A percentile compares a stretch with the other conserved stretches of the same genome.
phyloP scores from a whole-genome alignment of 2,888 invertebrate genomes.

The Lepas anatifera region DNA sequence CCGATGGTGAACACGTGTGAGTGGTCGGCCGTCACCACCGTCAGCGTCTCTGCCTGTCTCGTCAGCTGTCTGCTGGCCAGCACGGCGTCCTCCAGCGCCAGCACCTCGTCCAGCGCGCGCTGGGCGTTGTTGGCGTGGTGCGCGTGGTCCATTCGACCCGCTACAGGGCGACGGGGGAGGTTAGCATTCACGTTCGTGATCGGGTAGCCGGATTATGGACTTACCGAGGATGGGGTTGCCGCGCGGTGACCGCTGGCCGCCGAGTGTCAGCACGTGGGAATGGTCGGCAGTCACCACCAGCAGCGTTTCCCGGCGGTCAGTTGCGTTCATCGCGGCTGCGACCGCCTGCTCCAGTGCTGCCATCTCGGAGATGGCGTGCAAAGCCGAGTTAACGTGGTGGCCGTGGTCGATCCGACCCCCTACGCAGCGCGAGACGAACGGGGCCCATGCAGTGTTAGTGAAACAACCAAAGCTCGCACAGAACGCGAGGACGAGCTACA shows the following conservation, averaged over 20 bases:
- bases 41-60: slow-evolving; percentile 46
- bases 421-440: neutral
- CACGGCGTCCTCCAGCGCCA: slow-evolving; percentile 52
- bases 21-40: slow-evolving; percentile 66
- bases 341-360: slow-evolving; percentile 60
- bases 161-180: slow-evolving; percentile 37
- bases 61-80: slow-evolving; percentile 54
- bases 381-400: slow-evolving; percentile 67
- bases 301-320: slow-evolving; percentile 47
- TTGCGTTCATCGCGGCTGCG: slow-evolving; percentile 50
- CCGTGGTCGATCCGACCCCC: slow-evolving; percentile 68
- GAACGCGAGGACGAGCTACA: neutral
- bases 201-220: neutral
- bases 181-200: neutral
- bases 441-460: neutral
- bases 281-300: slow-evolving; percentile 65
- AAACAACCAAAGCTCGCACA: no score
- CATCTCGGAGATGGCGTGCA: slow-evolving; percentile 52
- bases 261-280: slow-evolving; percentile 64
- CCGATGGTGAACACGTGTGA: slow-evolving; percentile 68
- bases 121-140: slow-evolving; percentile 70
- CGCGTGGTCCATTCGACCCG: slow-evolving; percentile 66
- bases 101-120: slow-evolving; percentile 61
- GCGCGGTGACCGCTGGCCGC: slow-evolving; percentile 37
- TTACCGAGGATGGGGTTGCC: neutral